Base-by-base conservation (phyloP, 2,113 vertebrate species). In the Pseudorhombus dupliciocellatus region DNA sequence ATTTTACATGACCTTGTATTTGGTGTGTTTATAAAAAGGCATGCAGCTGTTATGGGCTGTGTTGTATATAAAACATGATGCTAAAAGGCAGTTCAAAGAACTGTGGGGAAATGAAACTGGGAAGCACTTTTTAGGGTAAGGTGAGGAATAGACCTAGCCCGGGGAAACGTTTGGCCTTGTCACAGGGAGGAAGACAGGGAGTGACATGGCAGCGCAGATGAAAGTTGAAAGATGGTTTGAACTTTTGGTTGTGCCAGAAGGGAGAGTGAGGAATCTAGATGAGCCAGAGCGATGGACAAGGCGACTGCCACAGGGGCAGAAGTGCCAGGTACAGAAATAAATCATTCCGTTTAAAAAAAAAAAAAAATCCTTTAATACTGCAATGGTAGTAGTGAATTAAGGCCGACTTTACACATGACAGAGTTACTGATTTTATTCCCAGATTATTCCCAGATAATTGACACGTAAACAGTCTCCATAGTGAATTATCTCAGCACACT, bases 141-240 rank as follows among this genome's bases (percentile, higher is more conserved):
- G 44, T 53, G 53, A 48, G n/a, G 56, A 52, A 60, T 26, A 28
- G 77, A 10, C 11, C 22, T 70, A 56, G 75, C 84, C 75, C 48
- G 0, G 4, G 57, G 68, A 58, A 50, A 70, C 78, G 55, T 78
- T 75, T 25, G 40, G 48, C 0, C 9, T 24, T 16, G 6, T 75
- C 70, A 34, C 46, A 16, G 62, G 50, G 73, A 56, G 53, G 71
- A 66, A 82, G 73, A 80, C 61, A 22, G 25, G n/a, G 55, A 71
- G 56, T 68, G 61, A 75, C 66, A 74, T 66, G 53, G 72, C 66
- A 70, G 52, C 34, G 1, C 30, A 79, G 80, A 85, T 77, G 74
- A 73, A 79, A 87, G 69, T 76, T 81, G 44, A 80, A 75, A 70
- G 77, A 82, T 56, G 5, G 73, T 74, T 87, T 78, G 55, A 81